A percentile compares a stretch with the other conserved stretches of the same genome.
phyloP scores from a whole-genome alignment of 1,140 invertebrate genomes.

The Formica exsecta region DNA sequence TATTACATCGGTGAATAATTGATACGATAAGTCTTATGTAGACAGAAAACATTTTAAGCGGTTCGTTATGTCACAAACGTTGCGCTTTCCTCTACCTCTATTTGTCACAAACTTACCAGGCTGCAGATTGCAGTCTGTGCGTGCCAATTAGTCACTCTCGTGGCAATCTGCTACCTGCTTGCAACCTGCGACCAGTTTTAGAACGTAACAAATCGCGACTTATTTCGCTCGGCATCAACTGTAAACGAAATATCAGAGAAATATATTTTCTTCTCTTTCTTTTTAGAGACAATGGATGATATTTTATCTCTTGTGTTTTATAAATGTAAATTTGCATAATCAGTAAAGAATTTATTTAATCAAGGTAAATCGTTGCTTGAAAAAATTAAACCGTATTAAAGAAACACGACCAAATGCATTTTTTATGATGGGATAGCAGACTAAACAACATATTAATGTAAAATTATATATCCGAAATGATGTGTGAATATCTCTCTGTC shows the following conservation, averaged over 20 bases:
- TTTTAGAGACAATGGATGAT: not conserved
- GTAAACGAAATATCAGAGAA: constrained; percentile 13
- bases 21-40: constrained; percentile 48
- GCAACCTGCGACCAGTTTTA: constrained; percentile 49
- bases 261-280: not conserved
- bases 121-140: constrained; percentile 60
- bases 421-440: not conserved
- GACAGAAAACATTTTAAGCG: constrained; percentile 53
- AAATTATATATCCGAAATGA: not conserved
- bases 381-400: not conserved
- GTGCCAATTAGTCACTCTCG: constrained; percentile 56
- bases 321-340: not conserved
- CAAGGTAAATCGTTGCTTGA: not conserved
- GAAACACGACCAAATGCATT: not conserved
- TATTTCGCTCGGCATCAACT: constrained; percentile 27
- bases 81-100: constrained; percentile 56
- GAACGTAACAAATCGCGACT: constrained; percentile 43
- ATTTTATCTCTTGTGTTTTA: constrained; percentile 12
- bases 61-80: constrained; percentile 59
- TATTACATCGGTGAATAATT: constrained; percentile 52
- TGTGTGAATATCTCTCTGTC: not conserved
- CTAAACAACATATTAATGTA: not conserved
- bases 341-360: not conserved
- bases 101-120: constrained; percentile 56
- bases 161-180: constrained; percentile 59